Conservation (phyloP, 2,888 invertebrate species). For the Watsonalla cultraria region DNA sequence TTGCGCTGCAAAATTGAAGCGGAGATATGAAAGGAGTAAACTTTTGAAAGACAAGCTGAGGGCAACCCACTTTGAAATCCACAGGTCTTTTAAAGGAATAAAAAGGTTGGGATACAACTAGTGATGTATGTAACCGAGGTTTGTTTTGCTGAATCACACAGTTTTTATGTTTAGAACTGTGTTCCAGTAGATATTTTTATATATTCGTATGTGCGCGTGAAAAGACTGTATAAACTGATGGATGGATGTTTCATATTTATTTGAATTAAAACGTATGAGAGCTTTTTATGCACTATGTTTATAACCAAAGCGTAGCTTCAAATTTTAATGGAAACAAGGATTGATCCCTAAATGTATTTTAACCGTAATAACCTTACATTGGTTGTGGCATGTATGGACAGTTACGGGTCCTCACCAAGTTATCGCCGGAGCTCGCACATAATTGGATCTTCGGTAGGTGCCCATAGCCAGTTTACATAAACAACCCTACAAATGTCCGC, state of each 20-base stretch:
- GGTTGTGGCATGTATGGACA: slow-evolving; percentile 16
- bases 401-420: slow-evolving; percentile 20
- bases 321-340: too few species aligned
- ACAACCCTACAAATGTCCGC: background rate
- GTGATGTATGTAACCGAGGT: slow-evolving; percentile 6
- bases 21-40: slow-evolving; percentile 65
- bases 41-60: slow-evolving; percentile 62
- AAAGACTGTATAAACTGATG: too few species aligned
- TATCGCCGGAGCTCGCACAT: slow-evolving; percentile 15
- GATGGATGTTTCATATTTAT: too few species aligned
- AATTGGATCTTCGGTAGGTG: slow-evolving; percentile 22
- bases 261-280: too few species aligned
- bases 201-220: too few species aligned
- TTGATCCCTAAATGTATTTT: background rate
- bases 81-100: slow-evolving; percentile 40
- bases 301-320: too few species aligned
- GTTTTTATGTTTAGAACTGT: too few species aligned
- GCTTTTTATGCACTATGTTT: too few species aligned
- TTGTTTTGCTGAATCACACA: slow-evolving; percentile 1
- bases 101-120: slow-evolving; percentile 15
- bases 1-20: slow-evolving; percentile 70
- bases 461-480: slow-evolving; percentile 6
- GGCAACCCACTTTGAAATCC: slow-evolving; percentile 48
- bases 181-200: too few species aligned
- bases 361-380: slow-evolving; percentile 10